These are phyloP conservation scores for Leptura quadrifasciata DNA, from an alignment of 2,888 invertebrate species.

Conservation along the genomic window DNA sequence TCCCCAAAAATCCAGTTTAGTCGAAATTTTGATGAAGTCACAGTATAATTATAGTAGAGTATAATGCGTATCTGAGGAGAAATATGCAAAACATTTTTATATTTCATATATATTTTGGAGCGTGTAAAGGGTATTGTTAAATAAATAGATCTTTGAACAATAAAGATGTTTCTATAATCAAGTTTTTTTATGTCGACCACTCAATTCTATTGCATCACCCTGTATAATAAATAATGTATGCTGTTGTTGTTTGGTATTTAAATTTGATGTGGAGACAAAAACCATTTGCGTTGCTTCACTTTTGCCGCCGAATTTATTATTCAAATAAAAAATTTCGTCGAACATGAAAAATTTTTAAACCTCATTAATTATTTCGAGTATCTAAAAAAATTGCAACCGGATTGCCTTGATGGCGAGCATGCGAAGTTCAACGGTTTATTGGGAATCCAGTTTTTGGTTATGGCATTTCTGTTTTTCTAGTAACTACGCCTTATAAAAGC, in stretches of 20 bases:
- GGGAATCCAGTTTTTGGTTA: conserved; percentile 27
- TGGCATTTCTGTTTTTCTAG: conserved; percentile 26
- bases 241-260: conserved; percentile 20
- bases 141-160: too few species aligned
- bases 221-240: conserved; percentile 25
- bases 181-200: background rate
- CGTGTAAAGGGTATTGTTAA: too few species aligned
- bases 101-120: too few species aligned
- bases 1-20: too few species aligned
- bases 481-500: background rate
- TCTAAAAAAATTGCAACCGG: conserved; percentile 35
- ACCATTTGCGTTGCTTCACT: conserved; percentile 7
- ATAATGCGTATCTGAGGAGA: too few species aligned
- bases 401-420: conserved; percentile 23
- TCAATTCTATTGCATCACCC: background rate
- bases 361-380: conserved; percentile 19
- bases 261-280: conserved; percentile 12
- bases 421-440: conserved; percentile 26
- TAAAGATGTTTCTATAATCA: background rate
- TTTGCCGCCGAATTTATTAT: conserved; percentile 10
- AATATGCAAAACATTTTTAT: too few species aligned
- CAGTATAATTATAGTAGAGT: too few species aligned
- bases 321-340: background rate
- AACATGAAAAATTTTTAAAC: conserved; percentile 7
- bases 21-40: too few species aligned